Base-by-base conservation (phyloP, 2,888 invertebrate genomes). In the Aleiodes leptofemur region DNA sequence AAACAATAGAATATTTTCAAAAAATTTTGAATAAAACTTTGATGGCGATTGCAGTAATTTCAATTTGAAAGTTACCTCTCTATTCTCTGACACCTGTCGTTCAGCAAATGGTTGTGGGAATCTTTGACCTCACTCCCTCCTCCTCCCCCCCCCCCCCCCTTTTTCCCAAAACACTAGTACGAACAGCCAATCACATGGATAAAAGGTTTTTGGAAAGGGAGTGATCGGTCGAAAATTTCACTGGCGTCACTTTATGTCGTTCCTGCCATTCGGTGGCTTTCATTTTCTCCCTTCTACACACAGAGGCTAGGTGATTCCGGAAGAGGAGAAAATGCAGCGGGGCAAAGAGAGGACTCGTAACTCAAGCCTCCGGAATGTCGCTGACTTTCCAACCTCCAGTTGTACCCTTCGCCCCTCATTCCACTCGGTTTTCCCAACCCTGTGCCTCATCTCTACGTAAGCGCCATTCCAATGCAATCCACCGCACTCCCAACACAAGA, bases 191-290 rank as follows among this genome's bases (percentile, higher is more conserved):
- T 78, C 71, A 78, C 56, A 61, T 69, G 43, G 70, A 13, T 23
- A n/a, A 64, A 48, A 48, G 64, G 64, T 64, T 56, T 64, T 48
- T 16, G 38, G 13, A 43, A 16, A 38, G 38, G 11, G 7, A 9
- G 4, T 1, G 43, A 43, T 43, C 43, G 11, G 9, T 43, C 76
- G 75, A 73, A 74, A 77, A 77, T 79, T 79, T 77, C 56, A 73
- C 74, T 66, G 76, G 68, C 77, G 72, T 79, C 79, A 77, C 81
- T 85, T 85, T 83, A 83, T 80, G 83, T 83, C 83, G 81, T 83
- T 82, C 81, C 82, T 77, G 78, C 84, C 82, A 82, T 85, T 85
- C 82, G 85, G 84, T 74, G 84, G 86, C 82, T 83, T 83, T 83
- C 82, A 85, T 84, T 86, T 82, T 61, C 48, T 4, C 14, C n/a